Evolutionary conservation across 1,140 invertebrate species (phyloP).

Genomic region (Macrostomum lignano): DNA sequence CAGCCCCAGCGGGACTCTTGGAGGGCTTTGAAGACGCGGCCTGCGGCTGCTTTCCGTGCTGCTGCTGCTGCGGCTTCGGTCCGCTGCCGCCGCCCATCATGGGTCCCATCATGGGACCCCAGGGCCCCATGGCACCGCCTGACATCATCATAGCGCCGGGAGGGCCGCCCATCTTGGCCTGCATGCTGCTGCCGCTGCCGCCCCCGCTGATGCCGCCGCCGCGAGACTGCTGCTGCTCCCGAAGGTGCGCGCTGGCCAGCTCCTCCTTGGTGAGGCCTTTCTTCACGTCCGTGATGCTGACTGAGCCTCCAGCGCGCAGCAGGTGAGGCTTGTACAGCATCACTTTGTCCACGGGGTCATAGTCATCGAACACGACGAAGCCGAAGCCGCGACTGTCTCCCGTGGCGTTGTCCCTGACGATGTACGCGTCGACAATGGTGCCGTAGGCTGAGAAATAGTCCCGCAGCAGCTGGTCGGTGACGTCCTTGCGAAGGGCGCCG

Average conservation of each 20-base stretch:
- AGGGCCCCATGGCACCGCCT: too few relatives aligned
- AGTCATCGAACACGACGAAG: constrained; percentile 19
- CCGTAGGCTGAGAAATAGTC: constrained; percentile 14
- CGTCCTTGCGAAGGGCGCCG: constrained; percentile 13
- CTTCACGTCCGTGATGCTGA: constrained; percentile 5
- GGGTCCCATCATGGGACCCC: too few relatives aligned
- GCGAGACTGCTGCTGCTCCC: constrained; percentile 4
- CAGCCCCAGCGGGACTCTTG: too few relatives aligned
- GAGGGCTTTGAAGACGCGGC: too few relatives aligned
- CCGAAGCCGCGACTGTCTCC: constrained; percentile 17
- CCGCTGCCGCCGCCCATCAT: too few relatives aligned
- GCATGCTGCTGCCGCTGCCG: too few relatives aligned
- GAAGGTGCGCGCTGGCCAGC: background rate
- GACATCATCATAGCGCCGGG: too few relatives aligned
- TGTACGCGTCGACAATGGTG: constrained; percentile 12
- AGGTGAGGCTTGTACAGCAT: constrained; percentile 1
- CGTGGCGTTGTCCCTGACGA: constrained; percentile 17
- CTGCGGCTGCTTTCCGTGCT: too few relatives aligned
- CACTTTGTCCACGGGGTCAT: constrained; percentile 17
- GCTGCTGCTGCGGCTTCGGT: too few relatives aligned
- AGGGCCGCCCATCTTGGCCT: too few relatives aligned
- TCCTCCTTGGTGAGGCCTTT: background rate
- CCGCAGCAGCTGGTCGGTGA: constrained; percentile 9
- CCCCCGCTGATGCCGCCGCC: constrained; percentile 13
- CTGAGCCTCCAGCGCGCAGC: background rate